These are phyloP conservation scores for Cremastinae sp. DNA, from an alignment of 2,888 invertebrate genomes.

Conservation along the genomic window DNA sequence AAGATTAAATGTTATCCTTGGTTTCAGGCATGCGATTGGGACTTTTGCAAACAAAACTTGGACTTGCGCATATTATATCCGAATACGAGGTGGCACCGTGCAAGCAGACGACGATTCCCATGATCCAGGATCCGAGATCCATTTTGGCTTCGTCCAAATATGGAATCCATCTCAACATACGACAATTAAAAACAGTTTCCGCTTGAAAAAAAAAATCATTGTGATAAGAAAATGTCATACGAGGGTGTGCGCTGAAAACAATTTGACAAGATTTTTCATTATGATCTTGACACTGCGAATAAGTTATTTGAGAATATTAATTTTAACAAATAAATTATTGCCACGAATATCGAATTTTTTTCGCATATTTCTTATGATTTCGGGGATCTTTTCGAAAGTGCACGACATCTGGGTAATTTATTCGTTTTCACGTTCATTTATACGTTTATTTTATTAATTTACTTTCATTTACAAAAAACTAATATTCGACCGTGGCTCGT, in stretches of 20 bases:
- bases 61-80: slow-evolving; percentile 68
- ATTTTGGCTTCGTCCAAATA: slow-evolving; percentile 62
- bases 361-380: not conserved
- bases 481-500: slow-evolving; percentile 65
- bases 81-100: slow-evolving; percentile 69
- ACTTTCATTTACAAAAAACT: slow-evolving; percentile 76
- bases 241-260: not conserved
- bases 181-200: slow-evolving; percentile 47
- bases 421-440: slow-evolving; percentile 63
- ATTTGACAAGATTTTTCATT: slow-evolving; percentile 24
- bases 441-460: slow-evolving; percentile 75
- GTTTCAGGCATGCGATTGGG: slow-evolving; percentile 71
- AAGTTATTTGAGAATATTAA: slow-evolving; percentile 1
- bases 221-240: not conserved
- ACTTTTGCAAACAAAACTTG: slow-evolving; percentile 72
- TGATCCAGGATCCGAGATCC: slow-evolving; percentile 65
- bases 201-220: slow-evolving; percentile 7
- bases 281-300: not conserved
- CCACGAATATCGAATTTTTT: too few species aligned
- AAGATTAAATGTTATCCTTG: not conserved
- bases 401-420: not conserved
- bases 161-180: slow-evolving; percentile 68
- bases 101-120: slow-evolving; percentile 67
- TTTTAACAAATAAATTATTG: too few species aligned
- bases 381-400: slow-evolving; percentile 3